Evolutionary conservation across 2,888 invertebrate species (phyloP).

Genomic region (Synanthedon vespiformis): DNA sequence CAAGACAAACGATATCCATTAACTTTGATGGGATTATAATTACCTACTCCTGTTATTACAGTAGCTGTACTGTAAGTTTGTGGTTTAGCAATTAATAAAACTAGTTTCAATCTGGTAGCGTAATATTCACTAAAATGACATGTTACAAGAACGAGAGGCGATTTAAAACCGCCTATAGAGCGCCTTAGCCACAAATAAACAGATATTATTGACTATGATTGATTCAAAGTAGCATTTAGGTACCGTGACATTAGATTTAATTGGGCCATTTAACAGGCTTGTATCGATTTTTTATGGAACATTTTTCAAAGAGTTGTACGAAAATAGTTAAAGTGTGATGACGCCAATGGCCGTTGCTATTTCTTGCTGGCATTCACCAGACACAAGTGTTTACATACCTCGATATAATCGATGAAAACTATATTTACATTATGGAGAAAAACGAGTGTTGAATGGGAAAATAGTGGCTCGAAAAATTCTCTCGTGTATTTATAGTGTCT

Average conservation of each 20-base stretch:
- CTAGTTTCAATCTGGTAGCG: not conserved
- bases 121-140: not conserved
- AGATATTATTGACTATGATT: not conserved
- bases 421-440: constrained; percentile 12
- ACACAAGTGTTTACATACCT: not conserved
- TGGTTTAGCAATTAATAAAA: not conserved
- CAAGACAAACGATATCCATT: too few species aligned
- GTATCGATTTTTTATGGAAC: too few species aligned
- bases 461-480: not conserved
- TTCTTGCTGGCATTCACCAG: not conserved
- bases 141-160: not conserved
- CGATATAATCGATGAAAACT: constrained; percentile 15
- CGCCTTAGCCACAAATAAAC: too few species aligned
- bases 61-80: not conserved
- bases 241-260: too few species aligned
- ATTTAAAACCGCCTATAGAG: not conserved
- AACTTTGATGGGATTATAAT: too few species aligned
- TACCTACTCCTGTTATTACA: too few species aligned
- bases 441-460: not conserved
- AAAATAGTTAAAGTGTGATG: not conserved
- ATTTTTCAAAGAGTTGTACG: not conserved
- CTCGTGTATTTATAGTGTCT: not conserved
- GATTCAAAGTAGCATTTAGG: not conserved
- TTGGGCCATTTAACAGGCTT: too few species aligned
- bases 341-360: not conserved